A percentile compares a stretch with the other conserved stretches of the same genome.
Conservation (phyloP, 1,140 invertebrate species). For the Proales similis region DNA sequence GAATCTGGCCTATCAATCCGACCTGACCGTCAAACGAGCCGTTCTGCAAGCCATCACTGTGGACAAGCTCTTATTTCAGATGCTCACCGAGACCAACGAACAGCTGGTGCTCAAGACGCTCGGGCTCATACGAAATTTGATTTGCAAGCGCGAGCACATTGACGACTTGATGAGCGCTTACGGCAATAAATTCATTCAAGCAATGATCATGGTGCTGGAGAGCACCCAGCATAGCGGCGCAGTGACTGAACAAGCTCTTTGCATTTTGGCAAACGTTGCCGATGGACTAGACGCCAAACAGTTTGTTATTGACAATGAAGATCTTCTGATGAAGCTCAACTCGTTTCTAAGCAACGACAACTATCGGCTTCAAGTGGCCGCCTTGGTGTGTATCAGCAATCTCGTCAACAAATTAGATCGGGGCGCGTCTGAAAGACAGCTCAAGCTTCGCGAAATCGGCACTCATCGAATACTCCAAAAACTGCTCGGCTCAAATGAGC, state of each 20-base stretch:
- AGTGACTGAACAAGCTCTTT: slow-evolving; percentile 29
- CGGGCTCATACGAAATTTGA: slow-evolving; percentile 28
- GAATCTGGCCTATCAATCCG: slow-evolving; percentile 33
- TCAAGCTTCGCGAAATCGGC: slow-evolving; percentile 30
- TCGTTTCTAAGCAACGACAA: slow-evolving; percentile 4
- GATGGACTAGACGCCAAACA: slow-evolving; percentile 12
- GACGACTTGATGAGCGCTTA: slow-evolving; percentile 31
- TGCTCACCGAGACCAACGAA: slow-evolving; percentile 28
- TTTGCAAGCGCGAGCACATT: slow-evolving; percentile 29
- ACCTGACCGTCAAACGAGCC: slow-evolving; percentile 23
- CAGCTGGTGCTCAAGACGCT: slow-evolving; percentile 22
- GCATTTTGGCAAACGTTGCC: slow-evolving; percentile 34
- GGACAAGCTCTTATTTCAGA: slow-evolving; percentile 16
- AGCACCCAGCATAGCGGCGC: neutral
- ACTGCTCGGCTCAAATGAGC: slow-evolving; percentile 27
- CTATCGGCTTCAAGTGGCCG: slow-evolving; percentile 25
- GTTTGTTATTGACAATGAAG: slow-evolving; percentile 35
- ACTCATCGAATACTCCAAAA: slow-evolving; percentile 34
- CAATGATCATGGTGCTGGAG: slow-evolving; percentile 32
- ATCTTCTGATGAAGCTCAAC: slow-evolving; percentile 29
- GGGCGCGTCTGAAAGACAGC: slow-evolving; percentile 28
- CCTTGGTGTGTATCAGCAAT: slow-evolving; percentile 26
- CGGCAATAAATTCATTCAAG: slow-evolving; percentile 27
- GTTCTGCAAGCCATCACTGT: slow-evolving; percentile 15
- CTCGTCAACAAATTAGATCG: slow-evolving; percentile 11